Conservation (phyloP, 2,888 invertebrate genomes). For the Lymantria dispar region DNA sequence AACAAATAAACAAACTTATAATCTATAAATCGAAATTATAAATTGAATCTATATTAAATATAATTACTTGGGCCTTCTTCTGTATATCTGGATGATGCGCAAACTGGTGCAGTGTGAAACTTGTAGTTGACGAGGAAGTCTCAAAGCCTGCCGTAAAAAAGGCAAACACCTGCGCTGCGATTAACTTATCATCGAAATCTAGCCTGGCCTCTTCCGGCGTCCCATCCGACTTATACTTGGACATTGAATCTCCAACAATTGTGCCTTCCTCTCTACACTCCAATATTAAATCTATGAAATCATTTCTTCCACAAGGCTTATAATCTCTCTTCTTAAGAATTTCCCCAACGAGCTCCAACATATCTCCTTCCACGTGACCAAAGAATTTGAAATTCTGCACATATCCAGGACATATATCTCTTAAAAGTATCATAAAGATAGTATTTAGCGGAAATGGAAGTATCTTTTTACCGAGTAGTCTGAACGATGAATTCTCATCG, state of each 20-base stretch:
- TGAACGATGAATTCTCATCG: too few relatives aligned
- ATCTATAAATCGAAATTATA: too few relatives aligned
- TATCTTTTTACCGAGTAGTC: too few relatives aligned
- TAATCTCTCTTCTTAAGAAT: too few relatives aligned
- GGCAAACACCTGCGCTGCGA: too few relatives aligned
- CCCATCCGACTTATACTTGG: conserved; percentile 45
- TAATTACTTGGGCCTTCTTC: conserved; percentile 34
- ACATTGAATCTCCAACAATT: too few relatives aligned
- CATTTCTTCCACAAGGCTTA: conserved; percentile 48
- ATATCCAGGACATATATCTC: conserved; percentile 46
- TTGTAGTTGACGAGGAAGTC: too few relatives aligned
- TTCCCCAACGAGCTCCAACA: conserved; percentile 53
- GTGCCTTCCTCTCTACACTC: too few relatives aligned
- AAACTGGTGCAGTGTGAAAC: too few relatives aligned
- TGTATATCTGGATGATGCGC: conserved; percentile 55
- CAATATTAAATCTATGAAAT: conserved; percentile 58
- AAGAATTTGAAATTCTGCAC: conserved; percentile 42
- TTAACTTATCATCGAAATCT: conserved; percentile 46
- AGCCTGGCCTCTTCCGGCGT: conserved; percentile 35
- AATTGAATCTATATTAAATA: too few relatives aligned
- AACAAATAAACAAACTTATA: too few relatives aligned
- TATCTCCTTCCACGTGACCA: conserved; percentile 41
- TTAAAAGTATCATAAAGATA: conserved; percentile 35
- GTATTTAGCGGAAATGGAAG: conserved; percentile 35
- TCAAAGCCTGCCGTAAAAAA: too few relatives aligned